These are phyloP conservation scores for Boloria selene DNA, from an alignment of 2,888 invertebrate species.

Conservation along the genomic window DNA sequence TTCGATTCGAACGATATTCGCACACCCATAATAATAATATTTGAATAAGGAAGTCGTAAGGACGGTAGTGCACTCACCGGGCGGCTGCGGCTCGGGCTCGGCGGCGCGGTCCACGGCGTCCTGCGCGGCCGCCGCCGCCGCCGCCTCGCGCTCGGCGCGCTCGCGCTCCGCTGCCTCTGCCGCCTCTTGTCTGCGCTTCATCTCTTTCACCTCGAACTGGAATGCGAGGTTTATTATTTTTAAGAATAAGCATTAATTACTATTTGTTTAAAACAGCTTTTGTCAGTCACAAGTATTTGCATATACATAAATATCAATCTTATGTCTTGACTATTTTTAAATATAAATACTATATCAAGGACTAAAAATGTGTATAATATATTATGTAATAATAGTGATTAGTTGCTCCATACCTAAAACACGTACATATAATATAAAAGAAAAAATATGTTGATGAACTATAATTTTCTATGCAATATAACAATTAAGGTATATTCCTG, in stretches of 20 bases:
- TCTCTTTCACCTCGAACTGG: conserved; percentile 98
- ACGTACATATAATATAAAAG: too few species aligned
- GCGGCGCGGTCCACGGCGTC: conserved; percentile 69
- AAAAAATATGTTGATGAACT: too few species aligned
- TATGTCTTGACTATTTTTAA: too few species aligned
- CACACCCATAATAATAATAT: too few species aligned
- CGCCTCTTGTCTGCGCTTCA: conserved; percentile 93
- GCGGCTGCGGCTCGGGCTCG: conserved; percentile 63
- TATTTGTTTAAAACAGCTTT: neutral
- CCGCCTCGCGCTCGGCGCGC: conserved; percentile 83
- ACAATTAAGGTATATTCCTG: too few species aligned
- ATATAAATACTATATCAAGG: too few species aligned
- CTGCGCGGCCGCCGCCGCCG: conserved; percentile 69
- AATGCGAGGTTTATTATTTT: neutral
- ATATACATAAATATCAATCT: neutral
- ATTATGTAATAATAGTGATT: too few species aligned
- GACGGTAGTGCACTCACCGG: conserved; percentile 53
- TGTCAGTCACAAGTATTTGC: conserved; percentile 11
- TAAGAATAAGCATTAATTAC: neutral
- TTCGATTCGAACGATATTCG: too few species aligned
- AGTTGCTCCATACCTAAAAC: too few species aligned
- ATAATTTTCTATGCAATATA: too few species aligned
- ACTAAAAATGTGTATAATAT: too few species aligned
- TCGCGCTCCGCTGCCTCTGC: conserved; percentile 92
- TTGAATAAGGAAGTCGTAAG: neutral